Percentiles rank a stretch among this genome's conserved stretches.
phyloP scores from a whole-genome alignment of 2,888 invertebrate genomes.

The Caenorhabditis japonica region DNA sequence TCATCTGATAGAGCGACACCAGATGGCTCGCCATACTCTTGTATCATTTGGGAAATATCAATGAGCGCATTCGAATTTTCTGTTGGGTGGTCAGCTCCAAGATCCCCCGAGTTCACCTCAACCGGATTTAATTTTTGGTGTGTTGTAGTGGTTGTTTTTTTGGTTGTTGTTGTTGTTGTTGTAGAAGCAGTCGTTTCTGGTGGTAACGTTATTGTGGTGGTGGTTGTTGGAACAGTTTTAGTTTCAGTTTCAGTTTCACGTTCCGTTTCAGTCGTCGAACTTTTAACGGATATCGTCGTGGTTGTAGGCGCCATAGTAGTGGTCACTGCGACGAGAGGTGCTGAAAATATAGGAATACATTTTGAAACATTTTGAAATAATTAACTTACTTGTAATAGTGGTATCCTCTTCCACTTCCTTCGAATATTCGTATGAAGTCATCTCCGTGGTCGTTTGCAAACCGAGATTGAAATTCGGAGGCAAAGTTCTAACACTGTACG shows the following conservation, averaged over 20 bases:
- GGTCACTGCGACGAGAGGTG: slow-evolving; percentile 13
- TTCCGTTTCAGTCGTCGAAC: slow-evolving; percentile 7
- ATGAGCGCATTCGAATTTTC: slow-evolving; percentile 39
- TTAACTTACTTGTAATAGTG: slow-evolving; percentile 23
- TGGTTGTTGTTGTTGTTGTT: slow-evolving; percentile 14
- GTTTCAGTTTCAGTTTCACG: slow-evolving; percentile 14
- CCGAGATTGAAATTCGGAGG: slow-evolving; percentile 62
- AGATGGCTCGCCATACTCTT: slow-evolving; percentile 60
- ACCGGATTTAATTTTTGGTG: slow-evolving; percentile 25
- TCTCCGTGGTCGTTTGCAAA: slow-evolving; percentile 35
- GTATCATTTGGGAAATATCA: slow-evolving; percentile 39
- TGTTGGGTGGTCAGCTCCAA: slow-evolving; percentile 41
- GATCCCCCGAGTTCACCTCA: slow-evolving; percentile 49
- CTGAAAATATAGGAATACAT: slow-evolving; percentile 10
- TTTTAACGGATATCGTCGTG: too few relatives aligned
- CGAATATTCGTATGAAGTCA: slow-evolving; percentile 50
- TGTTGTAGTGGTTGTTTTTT: slow-evolving; percentile 27
- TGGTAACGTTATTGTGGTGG: slow-evolving; percentile 13
- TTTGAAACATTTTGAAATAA: neutral
- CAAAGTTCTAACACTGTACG: slow-evolving; percentile 58
- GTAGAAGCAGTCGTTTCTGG: slow-evolving; percentile 32
- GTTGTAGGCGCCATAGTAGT: slow-evolving; percentile 9
- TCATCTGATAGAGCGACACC: slow-evolving; percentile 52
- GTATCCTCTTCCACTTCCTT: slow-evolving; percentile 34
- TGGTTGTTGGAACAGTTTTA: slow-evolving; percentile 22